These are phyloP conservation scores for Pteronotus mesoamericanus DNA, from an alignment of 2,797 vertebrate genomes.

Conservation along the genomic window DNA sequence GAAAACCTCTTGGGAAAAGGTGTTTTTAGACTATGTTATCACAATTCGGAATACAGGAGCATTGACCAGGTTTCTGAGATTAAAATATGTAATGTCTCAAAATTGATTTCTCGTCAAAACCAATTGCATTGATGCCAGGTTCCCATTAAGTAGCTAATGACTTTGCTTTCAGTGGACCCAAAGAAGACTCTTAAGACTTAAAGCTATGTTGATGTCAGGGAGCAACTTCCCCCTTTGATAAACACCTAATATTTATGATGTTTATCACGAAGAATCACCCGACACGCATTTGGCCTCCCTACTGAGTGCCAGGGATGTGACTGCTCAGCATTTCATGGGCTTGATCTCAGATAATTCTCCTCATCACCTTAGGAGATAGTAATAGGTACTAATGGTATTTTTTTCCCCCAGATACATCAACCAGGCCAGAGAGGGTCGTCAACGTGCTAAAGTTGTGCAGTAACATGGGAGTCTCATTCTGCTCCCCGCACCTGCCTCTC, in stretches of 20 bases:
- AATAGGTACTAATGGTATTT: not conserved
- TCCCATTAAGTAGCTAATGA: not conserved
- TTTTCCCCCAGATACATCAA: not conserved
- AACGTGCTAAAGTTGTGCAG: not conserved
- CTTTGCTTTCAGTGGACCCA: not conserved
- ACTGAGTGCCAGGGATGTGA: not conserved
- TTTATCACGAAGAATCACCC: not conserved
- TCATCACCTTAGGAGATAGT: not conserved
- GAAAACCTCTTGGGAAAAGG: not conserved
- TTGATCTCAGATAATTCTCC: not conserved
- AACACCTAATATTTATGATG: not conserved
- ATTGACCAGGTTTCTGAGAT: constrained; percentile 9
- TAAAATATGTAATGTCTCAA: not conserved
- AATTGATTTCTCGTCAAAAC: constrained; percentile 7
- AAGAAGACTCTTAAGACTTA: not conserved
- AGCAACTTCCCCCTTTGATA: not conserved
- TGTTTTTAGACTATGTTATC: not conserved
- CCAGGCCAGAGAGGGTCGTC: not conserved
- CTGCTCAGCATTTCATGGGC: no score
- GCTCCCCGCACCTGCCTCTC: not conserved
- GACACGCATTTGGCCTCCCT: not conserved
- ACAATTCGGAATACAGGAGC: not conserved
- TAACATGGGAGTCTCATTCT: not conserved
- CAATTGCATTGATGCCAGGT: not conserved
- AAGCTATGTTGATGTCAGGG: not conserved